Conservation (phyloP, 2,888 invertebrate species). For the Kuschelorhynchus macadamiae region DNA sequence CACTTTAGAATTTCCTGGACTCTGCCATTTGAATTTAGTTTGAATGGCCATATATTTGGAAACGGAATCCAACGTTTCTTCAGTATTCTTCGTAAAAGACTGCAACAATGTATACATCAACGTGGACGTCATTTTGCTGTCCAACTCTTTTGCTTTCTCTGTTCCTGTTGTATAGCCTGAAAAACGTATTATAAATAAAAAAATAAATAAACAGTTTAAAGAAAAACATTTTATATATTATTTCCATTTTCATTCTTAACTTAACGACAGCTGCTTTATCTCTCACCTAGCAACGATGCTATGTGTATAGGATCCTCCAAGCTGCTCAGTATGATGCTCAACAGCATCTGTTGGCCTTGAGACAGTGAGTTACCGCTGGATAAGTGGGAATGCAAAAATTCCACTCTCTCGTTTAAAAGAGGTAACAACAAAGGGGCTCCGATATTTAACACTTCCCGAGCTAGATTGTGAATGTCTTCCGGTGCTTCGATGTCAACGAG, state of each 20-base stretch:
- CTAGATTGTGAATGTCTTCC: conserved; percentile 70
- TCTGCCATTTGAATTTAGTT: conserved; percentile 61
- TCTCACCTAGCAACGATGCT: conserved; percentile 71
- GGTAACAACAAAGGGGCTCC: conserved; percentile 75
- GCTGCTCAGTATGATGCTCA: conserved; percentile 74
- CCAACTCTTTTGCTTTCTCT: conserved; percentile 59
- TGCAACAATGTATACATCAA: conserved; percentile 73
- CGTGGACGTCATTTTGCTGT: conserved; percentile 67
- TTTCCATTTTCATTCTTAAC: no score
- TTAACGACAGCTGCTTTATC: no score
- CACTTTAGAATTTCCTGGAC: conserved; percentile 60
- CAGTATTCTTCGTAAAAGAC: conserved; percentile 71
- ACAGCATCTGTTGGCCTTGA: conserved; percentile 74
- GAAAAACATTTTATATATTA: no score
- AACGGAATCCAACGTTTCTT: conserved; percentile 62
- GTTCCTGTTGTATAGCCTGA: conserved; percentile 62
- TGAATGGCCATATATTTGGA: conserved; percentile 59
- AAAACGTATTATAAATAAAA: no score
- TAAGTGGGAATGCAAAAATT: conserved; percentile 72
- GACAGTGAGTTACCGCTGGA: conserved; percentile 71
- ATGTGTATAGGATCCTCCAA: conserved; percentile 75
- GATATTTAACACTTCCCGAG: conserved; percentile 73
- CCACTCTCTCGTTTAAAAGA: conserved; percentile 73
- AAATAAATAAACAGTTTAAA: no score
- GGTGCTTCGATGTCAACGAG: conserved; percentile 70